Base-by-base conservation (phyloP, 2,113 vertebrate genomes). In the Laterallus jamaicensis region DNA sequence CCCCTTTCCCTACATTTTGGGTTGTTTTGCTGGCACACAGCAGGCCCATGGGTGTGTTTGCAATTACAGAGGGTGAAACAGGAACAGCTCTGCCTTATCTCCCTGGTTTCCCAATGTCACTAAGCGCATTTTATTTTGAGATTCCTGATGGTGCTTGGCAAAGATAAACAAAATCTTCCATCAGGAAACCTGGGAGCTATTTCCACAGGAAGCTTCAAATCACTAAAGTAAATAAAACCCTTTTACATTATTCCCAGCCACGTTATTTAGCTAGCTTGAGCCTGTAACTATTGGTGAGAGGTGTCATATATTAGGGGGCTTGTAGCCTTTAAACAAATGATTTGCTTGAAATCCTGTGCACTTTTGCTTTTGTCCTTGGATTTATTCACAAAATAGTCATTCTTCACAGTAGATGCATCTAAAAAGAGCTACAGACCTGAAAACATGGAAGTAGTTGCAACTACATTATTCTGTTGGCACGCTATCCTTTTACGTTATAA, bases 91-190 rank as follows among this genome's bases (percentile, higher is more conserved):
- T 90, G 97, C 98, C 99, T 99, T 99, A 99, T 99, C 99, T 98
- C 96, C 93, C 96, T 97, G 95, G 94, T 94, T 98, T 98, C 97
- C 98, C 98, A 97, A 86, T 98, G 98, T 98, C 98, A 98, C 98
- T 98, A 98, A 98, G 98, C 97, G 97, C 98, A 96, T 99, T 99
- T 99, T 99, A 99, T 99, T 99, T 99, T 98, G 98, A 99, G 99
- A 99, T 99, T 99, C 98, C 98, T 99, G 98, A 98, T 98, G 99
- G 99, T 99, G 98, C 99, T 99, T 97, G 98, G 98, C 98, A 99
- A 99, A 99, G 99, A 99, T 99, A 99, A 99, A 99, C 99, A 99
- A 99, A 99, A 99, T 99, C 99, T 99, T 98, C 99, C 99, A 99
- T 99, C 99, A 99, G 99, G 99, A 99, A 99, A 99, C 98, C 98